Evolutionary conservation across 2,797 vertebrate genomes (phyloP).

Genomic region (Periophthalmus magnuspinnatus): DNA sequence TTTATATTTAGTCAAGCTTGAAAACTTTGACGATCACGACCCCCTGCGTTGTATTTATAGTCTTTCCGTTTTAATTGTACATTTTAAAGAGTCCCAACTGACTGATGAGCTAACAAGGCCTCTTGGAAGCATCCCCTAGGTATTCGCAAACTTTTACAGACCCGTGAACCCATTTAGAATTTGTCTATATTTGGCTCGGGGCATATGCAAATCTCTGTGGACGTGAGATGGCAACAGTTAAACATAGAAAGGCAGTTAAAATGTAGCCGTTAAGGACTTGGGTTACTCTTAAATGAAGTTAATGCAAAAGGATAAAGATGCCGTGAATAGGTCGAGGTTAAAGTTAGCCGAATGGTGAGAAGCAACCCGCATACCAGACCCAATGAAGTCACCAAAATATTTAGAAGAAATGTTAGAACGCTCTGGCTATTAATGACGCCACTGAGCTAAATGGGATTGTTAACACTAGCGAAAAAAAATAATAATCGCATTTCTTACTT

Average conservation of each 20-base stretch:
- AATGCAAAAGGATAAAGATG: slow-evolving; percentile 53
- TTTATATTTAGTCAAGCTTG: slow-evolving; percentile 75
- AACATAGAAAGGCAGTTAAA: slow-evolving; percentile 67
- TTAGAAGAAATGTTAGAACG: slow-evolving; percentile 9
- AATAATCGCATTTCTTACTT: not conserved
- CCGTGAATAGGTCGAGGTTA: slow-evolving; percentile 50
- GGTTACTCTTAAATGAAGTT: slow-evolving; percentile 58
- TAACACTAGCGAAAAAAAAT: not conserved
- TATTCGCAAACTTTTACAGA: slow-evolving; percentile 33
- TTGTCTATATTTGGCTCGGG: slow-evolving; percentile 59
- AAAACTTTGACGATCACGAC: slow-evolving; percentile 57
- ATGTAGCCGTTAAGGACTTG: slow-evolving; percentile 54
- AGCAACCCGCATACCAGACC: slow-evolving; percentile 35
- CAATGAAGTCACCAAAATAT: slow-evolving; percentile 57
- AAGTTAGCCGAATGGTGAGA: slow-evolving; percentile 35
- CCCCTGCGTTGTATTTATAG: slow-evolving; percentile 64
- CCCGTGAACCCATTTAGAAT: slow-evolving; percentile 32
- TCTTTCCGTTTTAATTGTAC: slow-evolving; percentile 7
- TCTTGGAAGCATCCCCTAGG: slow-evolving; percentile 4
- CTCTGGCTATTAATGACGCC: not conserved
- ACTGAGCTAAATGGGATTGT: not conserved
- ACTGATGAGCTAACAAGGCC: slow-evolving; percentile 16
- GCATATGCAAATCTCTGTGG: slow-evolving; percentile 43
- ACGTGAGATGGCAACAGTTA: slow-evolving; percentile 65
- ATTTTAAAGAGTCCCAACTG: not conserved